Percentiles rank a stretch among this genome's conserved stretches.
Conservation (phyloP, 2,888 invertebrate genomes). For the Galerucella calmariensis region DNA sequence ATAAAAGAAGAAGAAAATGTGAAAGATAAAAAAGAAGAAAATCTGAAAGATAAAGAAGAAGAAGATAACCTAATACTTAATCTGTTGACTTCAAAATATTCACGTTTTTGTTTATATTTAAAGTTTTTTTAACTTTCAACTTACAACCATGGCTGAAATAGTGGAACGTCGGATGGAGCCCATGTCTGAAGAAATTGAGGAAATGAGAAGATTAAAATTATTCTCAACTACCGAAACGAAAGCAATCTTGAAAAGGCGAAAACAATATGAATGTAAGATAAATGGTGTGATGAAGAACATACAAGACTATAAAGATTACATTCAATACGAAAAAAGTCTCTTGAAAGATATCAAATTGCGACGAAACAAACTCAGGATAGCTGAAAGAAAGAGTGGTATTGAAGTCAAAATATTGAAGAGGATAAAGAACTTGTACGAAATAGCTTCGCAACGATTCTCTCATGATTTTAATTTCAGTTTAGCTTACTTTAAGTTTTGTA, state of each 20-base stretch:
- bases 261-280: conserved; percentile 79
- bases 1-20: background rate
- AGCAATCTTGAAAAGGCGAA: conserved; percentile 75
- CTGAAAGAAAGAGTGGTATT: conserved; percentile 73
- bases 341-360: conserved; percentile 74
- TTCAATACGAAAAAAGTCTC: conserved; percentile 77
- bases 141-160: conserved; percentile 78
- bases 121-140: background rate
- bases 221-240: conserved; percentile 79
- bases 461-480: conserved; percentile 81
- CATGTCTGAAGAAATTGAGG: conserved; percentile 83
- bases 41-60: too few species aligned
- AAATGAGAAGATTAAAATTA: conserved; percentile 78
- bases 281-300: conserved; percentile 75
- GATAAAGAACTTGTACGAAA: conserved; percentile 79
- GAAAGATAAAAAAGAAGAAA: background rate
- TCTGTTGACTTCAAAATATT: background rate
- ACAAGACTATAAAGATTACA: conserved; percentile 77
- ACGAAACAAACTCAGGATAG: conserved; percentile 69
- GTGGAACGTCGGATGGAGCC: conserved; percentile 82
- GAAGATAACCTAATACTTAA: too few species aligned
- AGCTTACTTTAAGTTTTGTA: conserved; percentile 83
- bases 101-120: background rate
- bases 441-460: conserved; percentile 75
- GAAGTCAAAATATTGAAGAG: conserved; percentile 77